These are phyloP conservation scores for Camponotus fellah DNA, from an alignment of 2,888 invertebrate genomes.

Conservation along the genomic window DNA sequence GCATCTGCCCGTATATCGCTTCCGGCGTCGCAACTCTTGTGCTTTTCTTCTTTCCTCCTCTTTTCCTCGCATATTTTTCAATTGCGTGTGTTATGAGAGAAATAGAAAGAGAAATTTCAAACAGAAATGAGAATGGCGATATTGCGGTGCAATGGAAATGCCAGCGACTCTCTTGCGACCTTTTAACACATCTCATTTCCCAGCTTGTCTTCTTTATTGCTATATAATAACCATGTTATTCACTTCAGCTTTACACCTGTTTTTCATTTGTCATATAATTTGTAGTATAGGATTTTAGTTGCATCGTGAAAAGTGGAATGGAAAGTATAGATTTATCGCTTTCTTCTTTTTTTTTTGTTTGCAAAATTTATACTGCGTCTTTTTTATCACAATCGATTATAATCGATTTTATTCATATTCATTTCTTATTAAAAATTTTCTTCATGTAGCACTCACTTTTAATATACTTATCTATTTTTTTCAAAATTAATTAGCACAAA, in stretches of 20 bases:
- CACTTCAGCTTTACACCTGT: constrained; percentile 15
- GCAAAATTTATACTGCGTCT: not conserved
- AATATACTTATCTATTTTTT: not conserved
- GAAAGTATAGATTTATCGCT: not conserved
- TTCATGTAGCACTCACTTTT: not conserved
- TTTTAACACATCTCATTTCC: constrained; percentile 14
- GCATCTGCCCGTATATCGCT: constrained; percentile 81
- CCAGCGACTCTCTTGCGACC: constrained; percentile 17
- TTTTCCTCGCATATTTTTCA: constrained; percentile 50
- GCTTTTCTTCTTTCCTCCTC: constrained; percentile 63
- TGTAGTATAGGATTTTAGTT: not conserved
- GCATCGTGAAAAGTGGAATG: not conserved
- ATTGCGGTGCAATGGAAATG: constrained; percentile 39
- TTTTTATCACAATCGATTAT: no score
- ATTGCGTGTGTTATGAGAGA: constrained; percentile 42
- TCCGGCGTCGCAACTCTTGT: constrained; percentile 69
- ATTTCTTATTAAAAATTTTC: not conserved
- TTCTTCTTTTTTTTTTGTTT: not conserved
- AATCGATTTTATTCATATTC: not conserved
- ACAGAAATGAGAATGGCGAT: constrained; percentile 24
- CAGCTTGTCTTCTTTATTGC: not conserved
- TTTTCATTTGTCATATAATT: constrained; percentile 17
- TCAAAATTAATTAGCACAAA: not conserved
- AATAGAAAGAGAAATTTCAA: constrained; percentile 35
- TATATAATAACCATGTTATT: constrained; percentile 7